These are phyloP conservation scores for Cabera pusaria DNA, from an alignment of 2,888 invertebrate genomes.

Conservation along the genomic window DNA sequence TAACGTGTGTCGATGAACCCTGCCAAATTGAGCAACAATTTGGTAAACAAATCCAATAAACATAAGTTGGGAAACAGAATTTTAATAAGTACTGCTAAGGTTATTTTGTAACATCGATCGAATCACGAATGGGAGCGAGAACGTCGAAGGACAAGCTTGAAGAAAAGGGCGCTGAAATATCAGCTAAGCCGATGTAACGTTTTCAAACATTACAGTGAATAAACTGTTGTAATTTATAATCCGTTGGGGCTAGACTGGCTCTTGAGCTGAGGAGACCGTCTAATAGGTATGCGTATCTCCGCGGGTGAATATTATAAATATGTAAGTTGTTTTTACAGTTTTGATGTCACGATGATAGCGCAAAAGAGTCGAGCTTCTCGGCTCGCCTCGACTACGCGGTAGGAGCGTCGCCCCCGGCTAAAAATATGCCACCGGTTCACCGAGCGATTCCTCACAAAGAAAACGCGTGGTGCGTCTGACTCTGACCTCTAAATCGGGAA, in stretches of 20 bases:
- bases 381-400: slow-evolving; percentile 26
- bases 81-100: neutral
- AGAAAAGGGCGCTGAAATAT: slow-evolving; percentile 6
- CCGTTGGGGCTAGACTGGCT: too few relatives aligned
- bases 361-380: slow-evolving; percentile 36
- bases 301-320: slow-evolving; percentile 18
- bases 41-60: slow-evolving; percentile 18
- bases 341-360: slow-evolving; percentile 45
- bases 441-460: slow-evolving; percentile 76
- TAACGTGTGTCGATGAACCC: slow-evolving; percentile 24
- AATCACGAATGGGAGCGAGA: neutral
- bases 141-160: slow-evolving; percentile 13
- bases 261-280: neutral
- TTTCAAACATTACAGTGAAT: too few relatives aligned
- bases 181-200: slow-evolving; percentile 1
- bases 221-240: too few relatives aligned
- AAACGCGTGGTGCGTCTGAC: slow-evolving; percentile 51
- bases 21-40: slow-evolving; percentile 16
- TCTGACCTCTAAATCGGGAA: slow-evolving; percentile 68
- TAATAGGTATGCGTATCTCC: slow-evolving; percentile 11
- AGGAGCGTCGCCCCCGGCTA: slow-evolving; percentile 76
- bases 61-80: slow-evolving; percentile 3
- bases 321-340: slow-evolving; percentile 23
- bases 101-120: slow-evolving; percentile 3
- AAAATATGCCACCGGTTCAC: slow-evolving; percentile 73